A percentile compares a stretch with the other conserved stretches of the same genome.
Conservation (phyloP, 2,888 invertebrate species). For the Acanthoscelides obtectus region DNA sequence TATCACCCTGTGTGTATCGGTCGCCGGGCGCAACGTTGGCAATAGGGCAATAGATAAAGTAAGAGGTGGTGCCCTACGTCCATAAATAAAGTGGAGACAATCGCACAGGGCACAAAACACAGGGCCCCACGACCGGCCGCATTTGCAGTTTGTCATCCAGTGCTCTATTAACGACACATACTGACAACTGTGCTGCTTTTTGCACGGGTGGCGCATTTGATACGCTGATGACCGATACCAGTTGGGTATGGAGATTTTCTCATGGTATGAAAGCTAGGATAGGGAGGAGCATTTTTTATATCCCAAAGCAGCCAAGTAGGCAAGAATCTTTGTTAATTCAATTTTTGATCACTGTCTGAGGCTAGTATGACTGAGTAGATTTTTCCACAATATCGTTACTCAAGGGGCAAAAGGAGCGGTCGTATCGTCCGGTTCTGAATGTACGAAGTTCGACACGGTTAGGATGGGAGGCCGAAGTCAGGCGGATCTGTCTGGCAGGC, state of each 20-base stretch:
- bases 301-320: too few relatives aligned
- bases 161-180: conserved; percentile 1
- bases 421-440: too few relatives aligned
- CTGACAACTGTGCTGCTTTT: conserved; percentile 3
- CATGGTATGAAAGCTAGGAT: neutral
- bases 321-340: too few relatives aligned
- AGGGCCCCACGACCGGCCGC: neutral
- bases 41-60: conserved; percentile 9
- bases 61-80: conserved; percentile 11
- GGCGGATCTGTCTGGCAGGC: too few relatives aligned
- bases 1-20: neutral
- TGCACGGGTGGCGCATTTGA: conserved; percentile 1
- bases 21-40: neutral
- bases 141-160: neutral
- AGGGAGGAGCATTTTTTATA: too few relatives aligned
- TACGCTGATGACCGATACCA: neutral
- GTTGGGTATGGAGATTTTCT: neutral
- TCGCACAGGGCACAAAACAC: conserved; percentile 9
- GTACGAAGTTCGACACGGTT: too few relatives aligned
- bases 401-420: too few relatives aligned
- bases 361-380: too few relatives aligned
- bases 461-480: too few relatives aligned
- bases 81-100: conserved; percentile 15
- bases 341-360: too few relatives aligned
- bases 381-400: too few relatives aligned